Conservation (phyloP, 2,888 invertebrate species). For the Germaria angustata region DNA sequence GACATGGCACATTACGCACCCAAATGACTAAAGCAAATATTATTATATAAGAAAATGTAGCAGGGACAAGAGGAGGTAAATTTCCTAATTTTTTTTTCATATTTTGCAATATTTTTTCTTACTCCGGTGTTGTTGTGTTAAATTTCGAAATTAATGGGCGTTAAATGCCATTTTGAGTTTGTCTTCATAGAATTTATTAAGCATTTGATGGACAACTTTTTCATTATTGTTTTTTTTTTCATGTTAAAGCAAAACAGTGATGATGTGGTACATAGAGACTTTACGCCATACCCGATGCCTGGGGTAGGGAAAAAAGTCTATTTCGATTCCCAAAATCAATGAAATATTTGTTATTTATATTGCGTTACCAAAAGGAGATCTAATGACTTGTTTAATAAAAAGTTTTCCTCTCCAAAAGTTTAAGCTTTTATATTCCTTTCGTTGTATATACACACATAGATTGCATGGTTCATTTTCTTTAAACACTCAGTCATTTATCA, state of each 20-base stretch:
- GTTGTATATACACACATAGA: no score
- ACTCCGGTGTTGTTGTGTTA: background rate
- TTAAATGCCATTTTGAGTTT: constrained; percentile 22
- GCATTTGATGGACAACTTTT: constrained; percentile 22
- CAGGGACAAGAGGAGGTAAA: background rate
- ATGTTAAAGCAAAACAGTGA: background rate
- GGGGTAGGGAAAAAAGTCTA: no score
- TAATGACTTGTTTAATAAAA: no score
- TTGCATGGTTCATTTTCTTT: constrained; percentile 42
- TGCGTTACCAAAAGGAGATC: no score
- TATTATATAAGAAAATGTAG: background rate
- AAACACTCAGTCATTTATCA: constrained; percentile 36
- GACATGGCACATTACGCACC: constrained; percentile 23
- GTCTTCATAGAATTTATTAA: constrained; percentile 12
- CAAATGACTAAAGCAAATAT: constrained; percentile 26
- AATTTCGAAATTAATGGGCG: constrained; percentile 21
- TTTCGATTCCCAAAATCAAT: no score
- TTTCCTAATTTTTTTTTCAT: background rate
- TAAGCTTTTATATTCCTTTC: background rate
- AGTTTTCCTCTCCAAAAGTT: no score
- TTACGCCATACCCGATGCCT: no score
- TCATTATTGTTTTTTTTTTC: background rate
- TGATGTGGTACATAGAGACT: no score
- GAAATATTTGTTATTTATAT: no score
- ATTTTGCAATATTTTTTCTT: no score